Evolutionary conservation across 2,113 vertebrate species (phyloP).

Genomic region (Mastomys coucha): DNA sequence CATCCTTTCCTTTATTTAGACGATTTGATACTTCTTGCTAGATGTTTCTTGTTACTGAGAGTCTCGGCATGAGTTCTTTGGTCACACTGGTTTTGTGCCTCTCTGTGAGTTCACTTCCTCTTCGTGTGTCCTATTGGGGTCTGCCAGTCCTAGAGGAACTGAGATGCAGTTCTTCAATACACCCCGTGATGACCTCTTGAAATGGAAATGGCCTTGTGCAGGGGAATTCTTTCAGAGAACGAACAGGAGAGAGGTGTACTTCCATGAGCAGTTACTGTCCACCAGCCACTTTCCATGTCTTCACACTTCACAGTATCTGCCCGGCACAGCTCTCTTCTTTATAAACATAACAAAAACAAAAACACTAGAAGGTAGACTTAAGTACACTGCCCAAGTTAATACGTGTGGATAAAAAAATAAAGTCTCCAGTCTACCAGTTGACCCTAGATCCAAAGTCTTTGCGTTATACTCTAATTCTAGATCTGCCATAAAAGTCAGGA

Average conservation of each 20-base stretch:
- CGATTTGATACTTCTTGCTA: not conserved
- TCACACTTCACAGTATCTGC: not conserved
- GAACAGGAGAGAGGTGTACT: not conserved
- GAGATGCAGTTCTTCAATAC: not conserved
- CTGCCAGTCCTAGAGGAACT: not conserved
- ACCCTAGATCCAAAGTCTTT: not conserved
- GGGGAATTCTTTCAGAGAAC: not conserved
- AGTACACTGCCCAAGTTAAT: not conserved
- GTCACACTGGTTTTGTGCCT: not conserved
- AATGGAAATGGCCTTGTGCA: not conserved
- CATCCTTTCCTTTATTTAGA: not conserved
- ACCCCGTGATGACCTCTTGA: not conserved
- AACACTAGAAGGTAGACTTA: not conserved
- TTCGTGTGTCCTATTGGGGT: not conserved
- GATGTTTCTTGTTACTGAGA: not conserved
- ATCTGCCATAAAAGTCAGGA: not conserved
- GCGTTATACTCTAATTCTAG: not conserved
- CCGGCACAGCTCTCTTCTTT: not conserved
- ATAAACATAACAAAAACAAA: not conserved
- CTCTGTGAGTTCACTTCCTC: not conserved
- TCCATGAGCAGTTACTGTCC: not conserved
- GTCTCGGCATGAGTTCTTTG: not conserved
- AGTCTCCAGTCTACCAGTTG: not conserved
- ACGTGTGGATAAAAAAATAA: not conserved
- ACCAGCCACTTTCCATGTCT: not conserved